Conservation (phyloP, 2,888 invertebrate species). For the Lacanobia oleracea region DNA sequence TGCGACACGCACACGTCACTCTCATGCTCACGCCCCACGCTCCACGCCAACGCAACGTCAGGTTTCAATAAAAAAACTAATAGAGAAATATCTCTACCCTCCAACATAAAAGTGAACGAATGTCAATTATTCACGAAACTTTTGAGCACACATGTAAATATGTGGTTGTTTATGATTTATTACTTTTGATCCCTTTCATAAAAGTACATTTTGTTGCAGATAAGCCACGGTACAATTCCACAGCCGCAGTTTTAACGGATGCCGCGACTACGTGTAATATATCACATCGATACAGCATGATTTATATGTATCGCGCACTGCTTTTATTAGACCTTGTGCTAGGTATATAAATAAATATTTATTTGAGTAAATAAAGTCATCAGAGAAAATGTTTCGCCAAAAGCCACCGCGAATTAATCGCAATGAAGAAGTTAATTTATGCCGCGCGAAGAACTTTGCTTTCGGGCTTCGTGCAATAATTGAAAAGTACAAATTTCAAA, state of each 20-base stretch:
- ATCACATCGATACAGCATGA: slow-evolving; percentile 77
- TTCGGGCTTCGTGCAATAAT: slow-evolving; percentile 77
- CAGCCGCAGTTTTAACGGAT: slow-evolving; percentile 74
- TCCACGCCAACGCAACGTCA: slow-evolving; percentile 16
- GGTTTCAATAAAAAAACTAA: slow-evolving; percentile 6
- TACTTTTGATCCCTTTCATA: slow-evolving; percentile 63
- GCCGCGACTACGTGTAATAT: slow-evolving; percentile 72
- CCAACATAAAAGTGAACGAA: slow-evolving; percentile 12
- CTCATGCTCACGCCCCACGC: slow-evolving; percentile 86
- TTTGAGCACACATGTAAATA: slow-evolving; percentile 49
- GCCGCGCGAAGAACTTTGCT: slow-evolving; percentile 75
- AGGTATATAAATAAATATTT: slow-evolving; percentile 70
- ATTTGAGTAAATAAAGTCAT: slow-evolving; percentile 67
- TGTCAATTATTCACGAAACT: slow-evolving; percentile 51
- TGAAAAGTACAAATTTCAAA: slow-evolving; percentile 81
- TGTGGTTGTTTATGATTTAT: slow-evolving; percentile 59
- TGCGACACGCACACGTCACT: slow-evolving; percentile 89
- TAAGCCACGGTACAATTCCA: slow-evolving; percentile 73
- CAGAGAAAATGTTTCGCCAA: slow-evolving; percentile 71
- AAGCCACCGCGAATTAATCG: slow-evolving; percentile 76
- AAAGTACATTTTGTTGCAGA: slow-evolving; percentile 74
- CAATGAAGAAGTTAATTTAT: slow-evolving; percentile 80
- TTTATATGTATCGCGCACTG: slow-evolving; percentile 70
- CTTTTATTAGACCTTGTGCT: slow-evolving; percentile 69
- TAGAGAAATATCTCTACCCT: slow-evolving; percentile 8